These are phyloP conservation scores for Decapterus maruadsi DNA, from an alignment of 2,797 vertebrate genomes.

Conservation along the genomic window DNA sequence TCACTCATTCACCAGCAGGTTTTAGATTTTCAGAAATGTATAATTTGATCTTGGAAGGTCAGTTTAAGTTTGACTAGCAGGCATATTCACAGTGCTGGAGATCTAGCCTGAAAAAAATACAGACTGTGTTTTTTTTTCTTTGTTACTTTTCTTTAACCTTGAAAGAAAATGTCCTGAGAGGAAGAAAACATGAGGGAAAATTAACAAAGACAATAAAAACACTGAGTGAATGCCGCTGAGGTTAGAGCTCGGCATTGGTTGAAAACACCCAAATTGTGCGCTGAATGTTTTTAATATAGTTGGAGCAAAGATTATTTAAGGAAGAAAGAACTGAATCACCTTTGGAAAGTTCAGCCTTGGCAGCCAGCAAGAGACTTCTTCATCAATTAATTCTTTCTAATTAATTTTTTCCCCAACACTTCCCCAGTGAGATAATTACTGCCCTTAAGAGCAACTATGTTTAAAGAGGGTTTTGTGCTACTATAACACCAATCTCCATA, in stretches of 20 bases:
- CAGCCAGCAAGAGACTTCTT: conserved; percentile 40
- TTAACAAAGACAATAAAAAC: not conserved
- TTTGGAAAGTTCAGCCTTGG: conserved; percentile 43
- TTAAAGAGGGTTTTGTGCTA: conserved; percentile 50
- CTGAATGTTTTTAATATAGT: not conserved
- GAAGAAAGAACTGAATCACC: conserved; percentile 22
- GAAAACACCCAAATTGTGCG: not conserved
- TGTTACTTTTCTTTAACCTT: conserved; percentile 12
- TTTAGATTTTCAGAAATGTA: too few species aligned
- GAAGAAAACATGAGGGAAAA: not conserved
- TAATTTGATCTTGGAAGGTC: too few species aligned
- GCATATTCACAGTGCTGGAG: not conserved
- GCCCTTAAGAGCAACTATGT: conserved; percentile 47
- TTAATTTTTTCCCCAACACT: conserved; percentile 48
- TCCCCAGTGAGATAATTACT: conserved; percentile 46
- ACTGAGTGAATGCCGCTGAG: not conserved
- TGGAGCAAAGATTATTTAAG: conserved; percentile 8
- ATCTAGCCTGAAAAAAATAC: not conserved
- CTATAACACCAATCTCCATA: conserved; percentile 55
- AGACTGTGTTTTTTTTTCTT: not conserved
- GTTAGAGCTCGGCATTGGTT: not conserved
- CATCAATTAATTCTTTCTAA: conserved; percentile 63
- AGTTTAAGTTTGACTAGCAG: too few species aligned
- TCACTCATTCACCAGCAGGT: too few species aligned
- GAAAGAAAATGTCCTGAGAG: not conserved